phyloP scores from a whole-genome alignment of 2,113 vertebrate species.

The Platichthys flesus region DNA sequence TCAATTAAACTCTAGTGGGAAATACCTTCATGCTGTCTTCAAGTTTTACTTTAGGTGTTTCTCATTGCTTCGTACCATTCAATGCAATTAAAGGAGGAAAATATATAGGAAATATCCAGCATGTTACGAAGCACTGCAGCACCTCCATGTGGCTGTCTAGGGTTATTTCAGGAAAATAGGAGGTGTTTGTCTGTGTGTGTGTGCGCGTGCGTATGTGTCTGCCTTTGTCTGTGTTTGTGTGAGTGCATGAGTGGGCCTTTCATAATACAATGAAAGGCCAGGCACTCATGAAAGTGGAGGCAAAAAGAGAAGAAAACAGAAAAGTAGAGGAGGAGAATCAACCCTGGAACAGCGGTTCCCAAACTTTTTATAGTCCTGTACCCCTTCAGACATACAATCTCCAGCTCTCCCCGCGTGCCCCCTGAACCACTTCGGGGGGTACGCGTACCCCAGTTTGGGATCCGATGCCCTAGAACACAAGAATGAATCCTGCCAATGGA shows the following conservation, averaged over 20 bases:
- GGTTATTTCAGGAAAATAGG: no score
- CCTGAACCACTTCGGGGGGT: no score
- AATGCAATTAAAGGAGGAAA: not conserved
- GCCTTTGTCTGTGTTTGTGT: no score
- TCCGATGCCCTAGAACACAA: no score
- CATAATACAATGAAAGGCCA: slow-evolving; percentile 11
- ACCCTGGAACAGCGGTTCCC: no score
- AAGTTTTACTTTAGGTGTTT: not conserved
- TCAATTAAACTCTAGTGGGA: not conserved
- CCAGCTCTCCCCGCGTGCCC: no score
- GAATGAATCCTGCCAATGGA: no score
- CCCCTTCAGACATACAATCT: no score
- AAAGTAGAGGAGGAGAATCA: not conserved
- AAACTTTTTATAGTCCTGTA: no score
- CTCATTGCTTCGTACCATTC: not conserved
- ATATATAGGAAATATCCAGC: not conserved
- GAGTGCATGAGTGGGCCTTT: no score
- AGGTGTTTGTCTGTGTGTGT: no score
- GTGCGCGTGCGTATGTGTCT: not conserved
- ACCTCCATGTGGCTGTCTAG: slow-evolving; percentile 46
- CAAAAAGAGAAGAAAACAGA: not conserved
- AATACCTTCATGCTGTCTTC: not conserved
- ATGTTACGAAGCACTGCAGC: slow-evolving; percentile 52
- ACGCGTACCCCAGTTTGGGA: no score
- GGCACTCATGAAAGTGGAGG: not conserved